Evolutionary conservation across 2,113 vertebrate genomes (phyloP).

Genomic region (Psophia crepitans): DNA sequence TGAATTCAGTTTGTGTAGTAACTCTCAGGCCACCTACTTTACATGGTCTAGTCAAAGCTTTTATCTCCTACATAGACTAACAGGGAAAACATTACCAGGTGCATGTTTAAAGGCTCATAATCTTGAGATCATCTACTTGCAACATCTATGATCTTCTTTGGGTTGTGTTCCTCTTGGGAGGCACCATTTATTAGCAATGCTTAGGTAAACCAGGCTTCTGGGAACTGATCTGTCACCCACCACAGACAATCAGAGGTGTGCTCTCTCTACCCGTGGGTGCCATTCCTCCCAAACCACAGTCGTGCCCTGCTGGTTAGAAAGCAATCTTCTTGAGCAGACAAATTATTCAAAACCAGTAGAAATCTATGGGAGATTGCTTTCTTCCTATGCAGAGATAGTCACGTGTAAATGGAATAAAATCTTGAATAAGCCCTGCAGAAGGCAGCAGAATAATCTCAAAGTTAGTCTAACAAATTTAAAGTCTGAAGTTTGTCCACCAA

Average conservation of each 20-base stretch:
- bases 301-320: background rate
- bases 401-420: background rate
- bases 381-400: background rate
- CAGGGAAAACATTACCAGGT: background rate
- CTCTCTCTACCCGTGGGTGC: background rate
- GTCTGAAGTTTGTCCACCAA: background rate
- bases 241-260: background rate
- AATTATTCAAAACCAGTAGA: background rate
- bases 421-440: background rate
- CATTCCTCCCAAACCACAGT: background rate
- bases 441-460: background rate
- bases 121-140: background rate
- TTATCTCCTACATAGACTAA: background rate
- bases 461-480: background rate
- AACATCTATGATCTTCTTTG: background rate
- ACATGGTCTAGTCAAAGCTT: background rate
- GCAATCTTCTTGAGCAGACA: background rate
- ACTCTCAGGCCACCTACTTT: background rate
- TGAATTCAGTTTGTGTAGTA: background rate
- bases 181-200: background rate
- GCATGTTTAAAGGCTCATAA: background rate
- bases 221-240: background rate
- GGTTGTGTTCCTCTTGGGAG: background rate
- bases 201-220: background rate
- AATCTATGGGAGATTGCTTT: background rate